Evolutionary conservation across 1,140 invertebrate species (phyloP).

Genomic region (Propsilocerus akamusi): DNA sequence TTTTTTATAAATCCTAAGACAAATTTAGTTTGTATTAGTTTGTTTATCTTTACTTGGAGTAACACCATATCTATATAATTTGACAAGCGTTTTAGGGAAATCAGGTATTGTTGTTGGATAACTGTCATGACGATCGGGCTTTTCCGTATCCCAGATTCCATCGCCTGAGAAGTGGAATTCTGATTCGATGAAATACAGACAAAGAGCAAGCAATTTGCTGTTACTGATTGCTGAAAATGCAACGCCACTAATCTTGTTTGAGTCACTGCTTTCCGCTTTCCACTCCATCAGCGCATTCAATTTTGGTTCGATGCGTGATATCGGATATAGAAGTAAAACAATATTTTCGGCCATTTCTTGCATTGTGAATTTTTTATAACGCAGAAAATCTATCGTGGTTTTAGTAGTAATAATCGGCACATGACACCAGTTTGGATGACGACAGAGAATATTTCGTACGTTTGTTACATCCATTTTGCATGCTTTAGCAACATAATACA

Average conservation of each 20-base stretch:
- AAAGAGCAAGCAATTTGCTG: slow-evolving; percentile 16
- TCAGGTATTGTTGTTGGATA: slow-evolving; percentile 16
- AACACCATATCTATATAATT: slow-evolving; percentile 20
- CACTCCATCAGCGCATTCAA: not conserved
- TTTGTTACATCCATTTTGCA: slow-evolving; percentile 13
- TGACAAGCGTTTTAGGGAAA: slow-evolving; percentile 18
- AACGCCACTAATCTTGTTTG: slow-evolving; percentile 5
- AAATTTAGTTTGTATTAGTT: too few relatives aligned
- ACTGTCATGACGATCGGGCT: slow-evolving; percentile 10
- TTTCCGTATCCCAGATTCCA: slow-evolving; percentile 23
- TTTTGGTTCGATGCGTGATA: slow-evolving; percentile 14
- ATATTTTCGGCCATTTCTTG: slow-evolving; percentile 29
- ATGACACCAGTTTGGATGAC: slow-evolving; percentile 35
- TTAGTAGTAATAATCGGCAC: slow-evolving; percentile 29
- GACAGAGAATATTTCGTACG: slow-evolving; percentile 22
- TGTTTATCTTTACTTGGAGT: too few relatives aligned
- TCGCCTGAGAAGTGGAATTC: slow-evolving; percentile 27
- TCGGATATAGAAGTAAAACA: slow-evolving; percentile 32
- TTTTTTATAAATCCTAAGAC: too few relatives aligned
- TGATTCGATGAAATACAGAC: slow-evolving; percentile 25
- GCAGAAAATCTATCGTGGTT: slow-evolving; percentile 28
- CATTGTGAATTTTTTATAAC: slow-evolving; percentile 23
- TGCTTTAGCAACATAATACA: slow-evolving; percentile 19
- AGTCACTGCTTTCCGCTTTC: not conserved
- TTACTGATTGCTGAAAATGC: not conserved